Evolutionary conservation across 2,888 invertebrate species (phyloP).

Genomic region (Agrochola lota): DNA sequence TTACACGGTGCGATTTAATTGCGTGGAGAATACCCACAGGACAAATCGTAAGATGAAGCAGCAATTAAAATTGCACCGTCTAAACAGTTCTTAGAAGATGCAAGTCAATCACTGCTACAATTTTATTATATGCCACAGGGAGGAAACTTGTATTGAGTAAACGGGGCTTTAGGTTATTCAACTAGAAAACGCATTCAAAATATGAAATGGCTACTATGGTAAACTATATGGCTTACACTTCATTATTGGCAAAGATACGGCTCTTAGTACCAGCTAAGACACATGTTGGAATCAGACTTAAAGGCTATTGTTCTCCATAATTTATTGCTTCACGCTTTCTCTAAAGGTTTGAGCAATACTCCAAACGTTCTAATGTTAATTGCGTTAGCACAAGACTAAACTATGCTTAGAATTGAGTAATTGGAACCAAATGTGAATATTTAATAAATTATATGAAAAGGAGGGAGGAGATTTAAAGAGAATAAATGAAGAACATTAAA

Average conservation of each 20-base stretch:
- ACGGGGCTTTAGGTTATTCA: neutral
- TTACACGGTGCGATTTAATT: neutral
- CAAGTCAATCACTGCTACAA: neutral
- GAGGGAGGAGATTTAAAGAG: neutral
- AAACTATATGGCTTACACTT: constrained; percentile 10
- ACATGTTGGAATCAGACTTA: constrained; percentile 38
- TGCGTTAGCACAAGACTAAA: constrained; percentile 12
- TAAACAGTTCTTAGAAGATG: neutral
- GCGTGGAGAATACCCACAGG: neutral
- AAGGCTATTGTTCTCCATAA: constrained; percentile 39
- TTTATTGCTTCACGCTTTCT: constrained; percentile 51
- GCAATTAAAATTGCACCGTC: neutral
- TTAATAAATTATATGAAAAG: neutral
- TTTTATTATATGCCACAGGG: neutral
- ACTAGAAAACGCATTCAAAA: constrained; percentile 39
- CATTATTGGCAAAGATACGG: constrained; percentile 36
- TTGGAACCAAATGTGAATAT: constrained; percentile 14
- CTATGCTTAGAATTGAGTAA: constrained; percentile 5
- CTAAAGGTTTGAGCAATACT: constrained; percentile 36
- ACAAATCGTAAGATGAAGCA: too few relatives aligned
- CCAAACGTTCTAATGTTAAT: constrained; percentile 32
- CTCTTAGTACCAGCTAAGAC: constrained; percentile 27
- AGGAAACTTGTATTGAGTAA: neutral
- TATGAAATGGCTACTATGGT: constrained; percentile 19
- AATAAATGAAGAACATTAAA: neutral